Evolutionary conservation across 2,113 vertebrate genomes (phyloP), one percentile per base, ranked within the genome.

Genomic region (Macquaria australasica): DNA sequence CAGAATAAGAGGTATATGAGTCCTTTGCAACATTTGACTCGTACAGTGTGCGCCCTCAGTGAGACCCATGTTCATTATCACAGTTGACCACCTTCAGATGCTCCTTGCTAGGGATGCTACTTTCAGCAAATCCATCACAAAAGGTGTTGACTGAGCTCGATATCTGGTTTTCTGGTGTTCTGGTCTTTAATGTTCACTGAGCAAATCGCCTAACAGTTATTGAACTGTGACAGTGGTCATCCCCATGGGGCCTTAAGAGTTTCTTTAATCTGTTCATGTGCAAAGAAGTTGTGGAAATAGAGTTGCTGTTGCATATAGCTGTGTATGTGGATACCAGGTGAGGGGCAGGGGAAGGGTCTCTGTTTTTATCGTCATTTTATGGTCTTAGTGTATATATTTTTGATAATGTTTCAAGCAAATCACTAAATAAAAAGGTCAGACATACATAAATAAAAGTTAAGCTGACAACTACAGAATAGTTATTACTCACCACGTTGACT

Each of bases 401-500:
- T 50, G 20, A 14, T 12, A 34, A 23, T 34, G 21, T 75, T 51
- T 41, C 2, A 9, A 50, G 10, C 23, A 18, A 66, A 56, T 31
- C 7, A 81, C 11, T 31, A 6, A 71, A 12, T 56, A 18, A 34
- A 34, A 53, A n/a, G 7, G 16, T 70, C 43, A 25, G 14, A 39
- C 21, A 53, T 8, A 12, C 5, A 48, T 45, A 2, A 43, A 48
- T n/a, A 58, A 21, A 31, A 9, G 39, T n/a, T 43, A 10, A 14
- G 21, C 55, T 14, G 20, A 50, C 15, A 48, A 0, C 23, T 3
- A 25, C 8, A 31, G 21, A 73, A 39, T 60, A n/a, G 16, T n/a
- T 7, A 64, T 55, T 45, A 89, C 90, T 91, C 78, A 94, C 93
- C 21, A 6, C 0, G 20, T 23, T 53, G 41, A 16, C 15, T 34